Conservation (phyloP, 2,113 vertebrate species). For the Sylvia atricapilla region DNA sequence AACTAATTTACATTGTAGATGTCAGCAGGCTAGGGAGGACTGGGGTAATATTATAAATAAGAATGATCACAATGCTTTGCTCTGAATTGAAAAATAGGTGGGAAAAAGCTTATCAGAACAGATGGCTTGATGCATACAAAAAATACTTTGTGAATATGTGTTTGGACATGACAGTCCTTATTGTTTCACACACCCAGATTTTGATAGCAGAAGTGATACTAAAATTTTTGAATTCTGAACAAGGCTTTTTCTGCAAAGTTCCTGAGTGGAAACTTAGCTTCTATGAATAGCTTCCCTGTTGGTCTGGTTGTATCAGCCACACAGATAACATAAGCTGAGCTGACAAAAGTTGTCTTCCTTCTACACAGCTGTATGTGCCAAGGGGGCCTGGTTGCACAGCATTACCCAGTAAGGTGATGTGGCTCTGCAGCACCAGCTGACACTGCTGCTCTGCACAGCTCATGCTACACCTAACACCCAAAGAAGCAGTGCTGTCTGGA, state of each 20-base stretch:
- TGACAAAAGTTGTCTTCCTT: neutral
- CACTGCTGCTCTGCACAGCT: neutral
- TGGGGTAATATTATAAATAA: neutral
- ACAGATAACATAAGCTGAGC: neutral
- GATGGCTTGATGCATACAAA: constrained; percentile 31
- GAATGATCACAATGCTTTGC: neutral
- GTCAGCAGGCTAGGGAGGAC: neutral
- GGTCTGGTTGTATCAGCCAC: neutral
- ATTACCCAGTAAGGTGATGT: neutral
- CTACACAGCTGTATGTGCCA: neutral
- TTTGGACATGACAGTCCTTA: constrained; percentile 7
- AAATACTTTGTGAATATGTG: neutral
- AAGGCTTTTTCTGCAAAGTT: neutral
- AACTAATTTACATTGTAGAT: neutral
- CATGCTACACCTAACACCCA: rapidly evolving
- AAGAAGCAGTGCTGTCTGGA: neutral
- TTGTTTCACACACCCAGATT: neutral
- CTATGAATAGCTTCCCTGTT: neutral
- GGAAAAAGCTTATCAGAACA: constrained; percentile 12
- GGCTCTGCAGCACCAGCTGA: neutral
- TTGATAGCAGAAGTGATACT: constrained; percentile 9
- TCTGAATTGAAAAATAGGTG: neutral
- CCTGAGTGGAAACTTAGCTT: neutral
- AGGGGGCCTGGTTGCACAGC: neutral
- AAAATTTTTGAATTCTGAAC: constrained; percentile 12